These are phyloP conservation scores for Dendrocopos noguchii DNA, from an alignment of 2,113 vertebrate species.

Conservation along the genomic window DNA sequence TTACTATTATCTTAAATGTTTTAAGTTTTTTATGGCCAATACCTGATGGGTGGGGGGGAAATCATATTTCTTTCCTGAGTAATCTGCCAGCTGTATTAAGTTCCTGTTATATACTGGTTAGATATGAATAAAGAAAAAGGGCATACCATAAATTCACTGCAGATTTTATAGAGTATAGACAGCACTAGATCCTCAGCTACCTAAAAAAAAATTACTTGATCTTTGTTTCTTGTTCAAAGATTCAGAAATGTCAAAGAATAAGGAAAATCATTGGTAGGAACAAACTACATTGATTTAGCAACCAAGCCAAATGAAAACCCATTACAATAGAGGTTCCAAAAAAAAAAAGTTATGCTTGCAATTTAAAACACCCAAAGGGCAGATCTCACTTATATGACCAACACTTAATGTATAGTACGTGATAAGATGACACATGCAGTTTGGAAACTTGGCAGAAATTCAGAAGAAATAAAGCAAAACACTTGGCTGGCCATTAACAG, in stretches of 20 bases:
- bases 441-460: conserved; percentile 3
- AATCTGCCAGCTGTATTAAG: neutral
- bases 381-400: conserved; percentile 38
- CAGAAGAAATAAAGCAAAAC: neutral
- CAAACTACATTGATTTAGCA: conserved; percentile 29
- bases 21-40: neutral
- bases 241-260: conserved; percentile 17
- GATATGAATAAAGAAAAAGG: neutral
- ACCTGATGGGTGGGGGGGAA: neutral
- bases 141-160: neutral
- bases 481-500: neutral
- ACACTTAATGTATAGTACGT: neutral
- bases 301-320: neutral
- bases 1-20: neutral
- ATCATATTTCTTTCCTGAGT: conserved; percentile 1
- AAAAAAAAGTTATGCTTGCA: conserved; percentile 20
- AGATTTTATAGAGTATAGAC: neutral
- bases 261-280: conserved; percentile 5
- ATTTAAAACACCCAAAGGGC: conserved; percentile 48
- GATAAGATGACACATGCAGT: conserved; percentile 27
- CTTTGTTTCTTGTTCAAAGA: conserved; percentile 18
- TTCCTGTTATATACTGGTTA: neutral
- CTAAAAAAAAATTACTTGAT: neutral
- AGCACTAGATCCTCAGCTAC: neutral
- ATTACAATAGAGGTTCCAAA: neutral